phyloP scores from a whole-genome alignment of 2,797 vertebrate genomes.

The Holocentrus rufus region DNA sequence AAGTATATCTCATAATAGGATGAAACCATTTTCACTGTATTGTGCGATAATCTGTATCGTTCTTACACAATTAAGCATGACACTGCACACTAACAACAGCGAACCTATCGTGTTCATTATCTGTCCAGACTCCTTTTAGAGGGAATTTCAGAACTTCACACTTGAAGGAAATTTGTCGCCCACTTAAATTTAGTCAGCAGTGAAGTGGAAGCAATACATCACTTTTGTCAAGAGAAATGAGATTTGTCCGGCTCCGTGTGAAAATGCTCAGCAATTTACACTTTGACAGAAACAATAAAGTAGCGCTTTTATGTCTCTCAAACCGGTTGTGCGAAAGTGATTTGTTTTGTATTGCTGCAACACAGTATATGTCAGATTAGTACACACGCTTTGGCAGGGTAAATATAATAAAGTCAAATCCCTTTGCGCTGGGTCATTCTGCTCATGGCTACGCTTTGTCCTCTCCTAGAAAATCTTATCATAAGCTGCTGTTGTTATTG shows the following conservation, averaged over 20 bases:
- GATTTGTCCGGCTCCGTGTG: slow-evolving; percentile 28
- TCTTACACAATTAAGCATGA: neutral
- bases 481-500: slow-evolving; percentile 56
- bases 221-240: slow-evolving; percentile 29
- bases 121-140: slow-evolving; percentile 11
- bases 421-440: slow-evolving; percentile 15
- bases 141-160: neutral
- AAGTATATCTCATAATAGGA: neutral
- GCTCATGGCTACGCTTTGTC: slow-evolving; percentile 19
- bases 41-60: neutral
- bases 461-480: slow-evolving; percentile 37
- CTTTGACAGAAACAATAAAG: slow-evolving; percentile 47
- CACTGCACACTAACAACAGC: slow-evolving; percentile 1
- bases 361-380: slow-evolving; percentile 4
- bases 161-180: slow-evolving; percentile 22
- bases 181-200: slow-evolving; percentile 31
- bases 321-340: slow-evolving; percentile 3
- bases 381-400: slow-evolving; percentile 11
- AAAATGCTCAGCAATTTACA: slow-evolving; percentile 28
- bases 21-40: neutral
- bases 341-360: slow-evolving; percentile 1
- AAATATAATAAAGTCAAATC: slow-evolving; percentile 2
- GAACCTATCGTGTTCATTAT: slow-evolving; percentile 1
- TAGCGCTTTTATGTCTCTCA: slow-evolving; percentile 28
- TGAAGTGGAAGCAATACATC: slow-evolving; percentile 23